Evolutionary conservation across 2,888 invertebrate genomes (phyloP).

Genomic region (Hypena proboscidalis): DNA sequence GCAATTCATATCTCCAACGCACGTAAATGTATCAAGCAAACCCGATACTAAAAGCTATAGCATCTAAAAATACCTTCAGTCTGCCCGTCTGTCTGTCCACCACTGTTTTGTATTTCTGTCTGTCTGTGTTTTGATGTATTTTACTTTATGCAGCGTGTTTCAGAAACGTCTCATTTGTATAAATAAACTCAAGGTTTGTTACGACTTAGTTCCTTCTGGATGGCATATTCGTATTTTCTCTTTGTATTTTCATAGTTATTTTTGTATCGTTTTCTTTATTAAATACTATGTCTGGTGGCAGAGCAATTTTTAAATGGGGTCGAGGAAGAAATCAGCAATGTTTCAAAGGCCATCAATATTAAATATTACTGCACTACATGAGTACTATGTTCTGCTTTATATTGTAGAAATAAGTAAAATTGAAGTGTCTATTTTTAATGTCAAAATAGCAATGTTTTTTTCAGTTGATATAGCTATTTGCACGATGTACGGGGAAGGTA

Average conservation of each 20-base stretch:
- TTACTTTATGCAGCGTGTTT: conserved; percentile 67
- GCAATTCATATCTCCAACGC: too few species aligned
- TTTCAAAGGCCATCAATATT: too few species aligned
- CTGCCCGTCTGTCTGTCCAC: conserved; percentile 69
- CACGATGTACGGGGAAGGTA: too few species aligned
- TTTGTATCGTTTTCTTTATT: conserved; percentile 28
- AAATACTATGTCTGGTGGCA: conserved; percentile 25
- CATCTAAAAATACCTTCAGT: conserved; percentile 62
- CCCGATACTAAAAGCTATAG: conserved; percentile 40
- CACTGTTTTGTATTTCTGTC: conserved; percentile 68
- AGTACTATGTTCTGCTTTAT: too few species aligned
- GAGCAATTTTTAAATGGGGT: conserved; percentile 14
- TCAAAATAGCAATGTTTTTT: too few species aligned
- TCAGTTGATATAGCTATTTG: too few species aligned
- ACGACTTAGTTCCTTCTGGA: conserved; percentile 32
- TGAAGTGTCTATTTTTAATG: too few species aligned
- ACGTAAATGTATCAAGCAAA: conserved; percentile 10
- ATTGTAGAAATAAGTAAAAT: too few species aligned
- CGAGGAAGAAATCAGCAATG: too few species aligned
- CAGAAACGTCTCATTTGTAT: conserved; percentile 58
- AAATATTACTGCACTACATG: too few species aligned
- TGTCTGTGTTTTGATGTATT: conserved; percentile 64
- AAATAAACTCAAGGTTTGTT: conserved; percentile 64
- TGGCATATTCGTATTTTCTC: conserved; percentile 20
- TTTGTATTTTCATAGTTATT: conserved; percentile 37